Evolutionary conservation across 92 coral and sea anemone species (phyloP).

Genomic region (Virgularia gustaviana): DNA sequence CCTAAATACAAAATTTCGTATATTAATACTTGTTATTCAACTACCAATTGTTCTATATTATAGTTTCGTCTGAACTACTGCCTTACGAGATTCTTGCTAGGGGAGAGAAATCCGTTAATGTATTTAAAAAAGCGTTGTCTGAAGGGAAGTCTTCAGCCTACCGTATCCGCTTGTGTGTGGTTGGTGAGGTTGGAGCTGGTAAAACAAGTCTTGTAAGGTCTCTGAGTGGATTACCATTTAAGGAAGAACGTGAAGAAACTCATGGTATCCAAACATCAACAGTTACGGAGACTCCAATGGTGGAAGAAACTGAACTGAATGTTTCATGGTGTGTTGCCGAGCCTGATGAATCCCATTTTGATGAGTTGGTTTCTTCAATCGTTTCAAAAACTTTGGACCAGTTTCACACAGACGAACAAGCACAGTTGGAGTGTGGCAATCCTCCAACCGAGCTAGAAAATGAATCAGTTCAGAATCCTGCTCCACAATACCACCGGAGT

Average conservation of each 20-base stretch:
- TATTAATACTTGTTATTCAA: no score
- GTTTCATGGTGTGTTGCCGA: slow-evolving; percentile 57
- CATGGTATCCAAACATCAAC: slow-evolving; percentile 65
- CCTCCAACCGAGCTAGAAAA: no score
- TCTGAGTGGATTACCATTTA: slow-evolving; percentile 56
- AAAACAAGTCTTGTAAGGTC: slow-evolving; percentile 68
- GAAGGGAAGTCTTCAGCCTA: slow-evolving; percentile 59
- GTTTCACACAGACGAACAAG: no score
- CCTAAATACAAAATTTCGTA: no score
- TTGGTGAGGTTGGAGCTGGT: slow-evolving; percentile 67
- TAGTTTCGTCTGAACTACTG: slow-evolving; percentile 28
- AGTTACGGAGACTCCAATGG: slow-evolving; percentile 29
- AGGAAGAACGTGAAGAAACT: slow-evolving; percentile 44
- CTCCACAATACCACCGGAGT: neutral
- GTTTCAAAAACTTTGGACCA: slow-evolving; percentile 50
- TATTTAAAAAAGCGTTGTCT: slow-evolving; percentile 52
- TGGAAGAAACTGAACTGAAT: slow-evolving; percentile 59
- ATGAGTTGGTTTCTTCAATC: slow-evolving; percentile 49
- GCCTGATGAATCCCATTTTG: slow-evolving; percentile 39
- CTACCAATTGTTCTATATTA: no score
- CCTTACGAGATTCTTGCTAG: slow-evolving; percentile 71
- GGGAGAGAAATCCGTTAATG: slow-evolving; percentile 51
- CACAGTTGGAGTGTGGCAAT: no score
- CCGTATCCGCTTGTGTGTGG: slow-evolving; percentile 57
- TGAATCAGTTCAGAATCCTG: neutral